These are phyloP conservation scores for Charina bottae DNA, from an alignment of 2,113 vertebrate genomes.

Conservation along the genomic window DNA sequence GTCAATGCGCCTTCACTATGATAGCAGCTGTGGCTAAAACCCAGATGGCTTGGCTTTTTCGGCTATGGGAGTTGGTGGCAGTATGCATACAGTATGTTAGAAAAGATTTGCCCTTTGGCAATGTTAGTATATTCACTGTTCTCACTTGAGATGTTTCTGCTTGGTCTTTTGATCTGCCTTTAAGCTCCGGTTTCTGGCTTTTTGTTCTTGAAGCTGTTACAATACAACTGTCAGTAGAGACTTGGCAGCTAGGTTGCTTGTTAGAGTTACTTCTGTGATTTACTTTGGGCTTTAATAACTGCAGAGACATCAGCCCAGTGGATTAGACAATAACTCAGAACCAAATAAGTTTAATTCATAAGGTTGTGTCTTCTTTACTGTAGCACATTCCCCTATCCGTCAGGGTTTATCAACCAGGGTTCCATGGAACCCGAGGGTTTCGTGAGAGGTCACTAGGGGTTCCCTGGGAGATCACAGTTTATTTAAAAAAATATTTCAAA, in stretches of 20 bases:
- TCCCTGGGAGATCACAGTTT: too few species aligned
- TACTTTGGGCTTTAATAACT: neutral
- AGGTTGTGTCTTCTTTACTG: neutral
- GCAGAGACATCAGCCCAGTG: neutral
- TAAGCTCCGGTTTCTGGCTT: conserved; percentile 1
- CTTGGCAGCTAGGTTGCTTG: neutral
- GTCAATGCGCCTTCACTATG: conserved; percentile 3
- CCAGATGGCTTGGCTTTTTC: conserved; percentile 8
- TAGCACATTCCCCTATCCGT: neutral
- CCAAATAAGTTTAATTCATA: neutral
- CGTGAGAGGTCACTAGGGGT: too few species aligned
- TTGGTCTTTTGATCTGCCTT: conserved; percentile 28
- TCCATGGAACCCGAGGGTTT: too few species aligned
- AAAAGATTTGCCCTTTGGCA: conserved; percentile 19
- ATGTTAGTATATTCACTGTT: neutral
- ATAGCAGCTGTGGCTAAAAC: conserved; percentile 27
- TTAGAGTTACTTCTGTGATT: neutral
- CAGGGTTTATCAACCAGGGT: too few species aligned
- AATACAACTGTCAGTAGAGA: neutral
- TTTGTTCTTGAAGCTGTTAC: neutral
- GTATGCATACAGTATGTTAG: conserved; percentile 8
- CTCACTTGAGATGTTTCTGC: neutral
- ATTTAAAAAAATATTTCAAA: too few species aligned
- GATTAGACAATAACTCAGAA: neutral
- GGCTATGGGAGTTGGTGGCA: conserved; percentile 1